Evolutionary conservation across 2,113 vertebrate genomes (phyloP).

Genomic region (Vimba vimba): DNA sequence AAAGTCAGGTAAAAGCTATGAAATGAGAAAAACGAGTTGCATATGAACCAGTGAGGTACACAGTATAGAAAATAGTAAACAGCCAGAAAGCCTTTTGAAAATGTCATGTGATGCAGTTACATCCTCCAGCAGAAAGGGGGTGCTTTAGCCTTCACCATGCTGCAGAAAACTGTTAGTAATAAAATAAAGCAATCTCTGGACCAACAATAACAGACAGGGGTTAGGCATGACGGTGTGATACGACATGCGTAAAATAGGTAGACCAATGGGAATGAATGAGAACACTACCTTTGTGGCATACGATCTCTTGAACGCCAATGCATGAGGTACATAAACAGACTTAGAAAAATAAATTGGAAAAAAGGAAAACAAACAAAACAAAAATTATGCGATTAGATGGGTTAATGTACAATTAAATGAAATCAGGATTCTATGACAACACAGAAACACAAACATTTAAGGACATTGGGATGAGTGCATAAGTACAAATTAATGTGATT

Average conservation of each 20-base stretch:
- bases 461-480: conserved; percentile 24
- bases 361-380: conserved; percentile 73
- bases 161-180: conserved; percentile 64
- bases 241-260: conserved; percentile 75
- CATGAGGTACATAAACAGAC: conserved; percentile 96
- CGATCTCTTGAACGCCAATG: conserved; percentile 97
- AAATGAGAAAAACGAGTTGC: conserved; percentile 8
- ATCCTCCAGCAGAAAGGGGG: conserved; percentile 60
- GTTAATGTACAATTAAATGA: conserved; percentile 74
- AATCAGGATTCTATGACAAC: conserved; percentile 53
- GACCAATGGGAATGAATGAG: conserved; percentile 73
- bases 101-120: conserved; percentile 45
- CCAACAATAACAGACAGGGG: conserved; percentile 26
- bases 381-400: conserved; percentile 84
- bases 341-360: conserved; percentile 75
- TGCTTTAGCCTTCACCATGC: conserved; percentile 62
- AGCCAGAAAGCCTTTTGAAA: conserved; percentile 52
- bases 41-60: conserved; percentile 31
- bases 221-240: conserved; percentile 52
- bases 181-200: conserved; percentile 41
- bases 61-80: conserved; percentile 22
- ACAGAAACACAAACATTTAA: conserved; percentile 39
- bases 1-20: not conserved
- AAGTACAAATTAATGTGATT: not conserved
- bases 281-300: conserved; percentile 96